These are phyloP conservation scores for Prietella phreatophila DNA, from an alignment of 2,113 vertebrate genomes.

Conservation along the genomic window DNA sequence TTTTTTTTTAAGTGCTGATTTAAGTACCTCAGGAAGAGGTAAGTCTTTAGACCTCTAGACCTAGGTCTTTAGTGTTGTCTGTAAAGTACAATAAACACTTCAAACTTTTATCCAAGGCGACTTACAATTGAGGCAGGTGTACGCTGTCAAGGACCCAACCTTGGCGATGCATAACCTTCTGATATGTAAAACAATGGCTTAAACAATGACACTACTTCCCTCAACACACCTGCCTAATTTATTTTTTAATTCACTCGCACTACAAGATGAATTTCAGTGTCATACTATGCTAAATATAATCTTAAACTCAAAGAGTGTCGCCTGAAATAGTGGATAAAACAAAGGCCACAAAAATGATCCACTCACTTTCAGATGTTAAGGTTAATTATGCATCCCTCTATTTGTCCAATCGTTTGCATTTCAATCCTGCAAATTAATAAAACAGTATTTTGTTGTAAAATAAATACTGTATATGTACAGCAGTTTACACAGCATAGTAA, in stretches of 20 bases:
- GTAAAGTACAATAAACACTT: not conserved
- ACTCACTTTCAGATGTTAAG: not conserved
- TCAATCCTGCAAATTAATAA: not conserved
- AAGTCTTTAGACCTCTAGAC: too few relatives aligned
- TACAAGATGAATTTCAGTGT: not conserved
- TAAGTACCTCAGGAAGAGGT: too few relatives aligned
- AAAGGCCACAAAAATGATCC: not conserved
- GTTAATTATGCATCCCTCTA: not conserved
- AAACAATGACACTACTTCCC: not conserved
- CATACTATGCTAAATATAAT: not conserved
- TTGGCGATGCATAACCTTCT: not conserved
- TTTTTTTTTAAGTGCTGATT: too few relatives aligned
- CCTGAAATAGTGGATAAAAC: not conserved
- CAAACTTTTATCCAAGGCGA: not conserved
- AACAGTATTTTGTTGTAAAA: not conserved
- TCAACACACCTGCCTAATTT: not conserved
- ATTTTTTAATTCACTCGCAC: not conserved
- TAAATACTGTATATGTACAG: not conserved
- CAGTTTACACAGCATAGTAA: not conserved
- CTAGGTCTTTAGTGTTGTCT: not conserved
- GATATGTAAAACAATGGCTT: not conserved
- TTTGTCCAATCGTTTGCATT: not conserved
- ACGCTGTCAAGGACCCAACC: not conserved
- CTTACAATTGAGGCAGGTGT: not conserved
- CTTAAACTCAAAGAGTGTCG: not conserved